These are phyloP conservation scores for Rhagonycha fulva DNA, from an alignment of 2,888 invertebrate species.

Conservation along the genomic window DNA sequence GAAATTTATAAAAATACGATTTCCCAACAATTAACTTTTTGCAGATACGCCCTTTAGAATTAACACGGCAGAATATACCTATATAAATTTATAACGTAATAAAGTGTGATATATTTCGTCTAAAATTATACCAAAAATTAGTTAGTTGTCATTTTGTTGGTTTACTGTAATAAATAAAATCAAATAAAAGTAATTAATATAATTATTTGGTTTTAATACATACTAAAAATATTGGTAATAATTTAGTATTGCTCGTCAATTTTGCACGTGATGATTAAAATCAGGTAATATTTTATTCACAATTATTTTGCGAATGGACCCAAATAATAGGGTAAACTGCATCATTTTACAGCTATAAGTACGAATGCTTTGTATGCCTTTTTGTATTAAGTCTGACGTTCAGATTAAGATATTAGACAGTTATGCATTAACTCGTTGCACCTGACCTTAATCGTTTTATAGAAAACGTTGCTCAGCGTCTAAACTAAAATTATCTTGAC, in stretches of 20 bases:
- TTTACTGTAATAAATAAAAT: not conserved
- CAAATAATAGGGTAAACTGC: not conserved
- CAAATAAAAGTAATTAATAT: not conserved
- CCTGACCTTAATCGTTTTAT: conserved; percentile 35
- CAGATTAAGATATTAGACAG: conserved; percentile 39
- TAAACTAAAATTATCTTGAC: conserved; percentile 21
- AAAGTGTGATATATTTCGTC: not conserved
- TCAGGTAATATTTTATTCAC: not conserved
- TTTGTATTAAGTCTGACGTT: conserved; percentile 21
- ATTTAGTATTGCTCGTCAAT: not conserved
- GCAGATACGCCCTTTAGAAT: too few species aligned
- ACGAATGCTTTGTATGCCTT: conserved; percentile 24
- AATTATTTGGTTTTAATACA: not conserved
- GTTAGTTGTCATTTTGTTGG: too few species aligned
- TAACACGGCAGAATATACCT: too few species aligned
- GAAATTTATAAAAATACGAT: too few species aligned
- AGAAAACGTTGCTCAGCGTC: conserved; percentile 20
- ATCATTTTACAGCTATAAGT: conserved; percentile 37
- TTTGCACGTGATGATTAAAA: not conserved
- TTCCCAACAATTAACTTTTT: too few species aligned
- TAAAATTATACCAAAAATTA: too few species aligned
- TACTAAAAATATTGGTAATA: not conserved
- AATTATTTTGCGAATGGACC: not conserved
- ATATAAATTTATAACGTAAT: too few species aligned
- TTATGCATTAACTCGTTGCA: conserved; percentile 33